Conservation (phyloP, 1,140 invertebrate genomes). For the Dufourea novaeangliae region DNA sequence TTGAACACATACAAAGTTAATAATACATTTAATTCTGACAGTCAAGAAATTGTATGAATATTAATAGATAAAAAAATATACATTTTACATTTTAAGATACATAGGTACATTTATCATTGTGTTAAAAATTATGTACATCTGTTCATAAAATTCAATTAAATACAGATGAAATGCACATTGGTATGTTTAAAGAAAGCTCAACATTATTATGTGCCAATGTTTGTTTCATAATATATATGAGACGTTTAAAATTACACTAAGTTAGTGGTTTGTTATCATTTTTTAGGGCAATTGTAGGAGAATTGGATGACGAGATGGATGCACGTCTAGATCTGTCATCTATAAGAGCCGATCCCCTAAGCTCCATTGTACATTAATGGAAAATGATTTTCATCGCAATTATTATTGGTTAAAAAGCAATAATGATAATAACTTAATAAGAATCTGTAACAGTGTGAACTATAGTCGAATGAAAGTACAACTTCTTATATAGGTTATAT, state of each 20-base stretch:
- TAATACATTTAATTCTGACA: slow-evolving; percentile 9
- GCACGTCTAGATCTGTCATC: slow-evolving; percentile 90
- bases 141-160: background rate
- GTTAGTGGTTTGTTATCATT: no score
- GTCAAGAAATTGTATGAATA: slow-evolving; percentile 14
- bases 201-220: background rate
- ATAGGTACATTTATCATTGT: background rate
- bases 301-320: slow-evolving; percentile 95
- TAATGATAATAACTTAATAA: slow-evolving; percentile 36
- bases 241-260: background rate
- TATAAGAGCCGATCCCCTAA: slow-evolving; percentile 95
- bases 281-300: slow-evolving; percentile 92
- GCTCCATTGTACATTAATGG: slow-evolving; percentile 90
- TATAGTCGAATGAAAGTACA: slow-evolving; percentile 50
- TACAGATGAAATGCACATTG: background rate
- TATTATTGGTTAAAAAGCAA: slow-evolving; percentile 19
- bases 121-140: background rate
- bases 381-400: slow-evolving; percentile 18
- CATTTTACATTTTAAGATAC: background rate
- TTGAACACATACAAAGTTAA: background rate
- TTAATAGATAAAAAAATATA: slow-evolving; percentile 29
- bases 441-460: slow-evolving; percentile 20
- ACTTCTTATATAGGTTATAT: slow-evolving; percentile 44
- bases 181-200: background rate
- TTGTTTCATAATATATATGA: background rate